Evolutionary conservation across 2,113 vertebrate genomes (phyloP).

Genomic region (Pandion haliaetus): DNA sequence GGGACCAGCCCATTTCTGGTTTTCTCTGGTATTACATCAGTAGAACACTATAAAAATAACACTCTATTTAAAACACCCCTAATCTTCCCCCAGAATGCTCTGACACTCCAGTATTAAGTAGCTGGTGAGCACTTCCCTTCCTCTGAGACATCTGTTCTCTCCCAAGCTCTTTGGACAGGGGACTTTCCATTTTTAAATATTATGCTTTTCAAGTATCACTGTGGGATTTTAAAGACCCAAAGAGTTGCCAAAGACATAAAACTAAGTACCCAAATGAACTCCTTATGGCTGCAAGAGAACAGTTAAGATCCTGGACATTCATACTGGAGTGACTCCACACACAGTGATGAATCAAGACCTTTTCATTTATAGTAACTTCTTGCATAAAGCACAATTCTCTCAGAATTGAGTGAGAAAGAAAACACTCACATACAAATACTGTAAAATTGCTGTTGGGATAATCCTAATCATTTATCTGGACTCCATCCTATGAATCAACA

Average conservation of each 20-base stretch:
- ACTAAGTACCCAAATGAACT: background rate
- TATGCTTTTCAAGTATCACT: background rate
- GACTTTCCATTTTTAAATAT: constrained; percentile 2
- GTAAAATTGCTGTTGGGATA: background rate
- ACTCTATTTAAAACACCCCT: background rate
- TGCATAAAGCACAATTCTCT: background rate
- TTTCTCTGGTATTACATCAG: background rate
- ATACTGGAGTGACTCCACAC: background rate
- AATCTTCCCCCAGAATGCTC: background rate
- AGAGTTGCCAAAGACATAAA: background rate
- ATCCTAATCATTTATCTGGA: background rate
- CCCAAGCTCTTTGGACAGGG: background rate
- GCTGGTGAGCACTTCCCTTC: background rate
- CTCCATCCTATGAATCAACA: background rate
- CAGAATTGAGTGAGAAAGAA: background rate
- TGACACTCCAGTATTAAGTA: background rate
- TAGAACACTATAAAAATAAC: background rate
- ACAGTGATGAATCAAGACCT: background rate
- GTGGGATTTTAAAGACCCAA: background rate
- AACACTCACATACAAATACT: background rate
- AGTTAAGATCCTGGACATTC: background rate
- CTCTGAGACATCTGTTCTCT: background rate
- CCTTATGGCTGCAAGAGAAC: background rate
- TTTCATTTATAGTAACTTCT: background rate
- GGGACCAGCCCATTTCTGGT: background rate